Conservation (phyloP, 2,113 vertebrate species). For the Caretta caretta region DNA sequence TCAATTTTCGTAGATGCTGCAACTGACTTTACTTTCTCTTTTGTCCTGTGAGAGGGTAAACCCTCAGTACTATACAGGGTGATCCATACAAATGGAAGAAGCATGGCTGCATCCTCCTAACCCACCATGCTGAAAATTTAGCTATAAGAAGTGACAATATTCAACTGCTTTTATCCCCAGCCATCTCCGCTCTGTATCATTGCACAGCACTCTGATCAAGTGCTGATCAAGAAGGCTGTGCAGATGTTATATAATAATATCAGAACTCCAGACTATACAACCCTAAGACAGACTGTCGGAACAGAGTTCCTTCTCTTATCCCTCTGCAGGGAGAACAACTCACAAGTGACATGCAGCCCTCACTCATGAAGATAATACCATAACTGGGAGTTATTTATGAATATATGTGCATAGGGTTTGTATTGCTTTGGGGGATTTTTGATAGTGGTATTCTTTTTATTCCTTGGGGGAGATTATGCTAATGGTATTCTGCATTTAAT, state of each 20-base stretch:
- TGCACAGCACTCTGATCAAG: fast-evolving
- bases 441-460: background rate
- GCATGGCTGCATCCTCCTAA: background rate
- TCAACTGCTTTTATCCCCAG: background rate
- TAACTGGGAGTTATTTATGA: background rate
- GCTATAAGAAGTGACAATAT: background rate
- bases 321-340: background rate
- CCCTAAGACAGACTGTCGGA: background rate
- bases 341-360: fast-evolving
- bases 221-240: fast-evolving
- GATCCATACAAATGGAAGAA: background rate
- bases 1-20: background rate
- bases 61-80: background rate
- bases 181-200: fast-evolving
- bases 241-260: background rate
- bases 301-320: background rate
- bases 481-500: background rate
- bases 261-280: background rate
- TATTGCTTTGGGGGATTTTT: background rate
- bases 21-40: background rate
- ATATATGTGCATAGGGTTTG: background rate
- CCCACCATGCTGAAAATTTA: background rate
- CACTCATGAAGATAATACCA: background rate
- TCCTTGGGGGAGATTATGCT: background rate
- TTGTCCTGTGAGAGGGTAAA: background rate